Base-by-base conservation (phyloP, 1,140 invertebrate genomes). In the Listronotus oregonensis region DNA sequence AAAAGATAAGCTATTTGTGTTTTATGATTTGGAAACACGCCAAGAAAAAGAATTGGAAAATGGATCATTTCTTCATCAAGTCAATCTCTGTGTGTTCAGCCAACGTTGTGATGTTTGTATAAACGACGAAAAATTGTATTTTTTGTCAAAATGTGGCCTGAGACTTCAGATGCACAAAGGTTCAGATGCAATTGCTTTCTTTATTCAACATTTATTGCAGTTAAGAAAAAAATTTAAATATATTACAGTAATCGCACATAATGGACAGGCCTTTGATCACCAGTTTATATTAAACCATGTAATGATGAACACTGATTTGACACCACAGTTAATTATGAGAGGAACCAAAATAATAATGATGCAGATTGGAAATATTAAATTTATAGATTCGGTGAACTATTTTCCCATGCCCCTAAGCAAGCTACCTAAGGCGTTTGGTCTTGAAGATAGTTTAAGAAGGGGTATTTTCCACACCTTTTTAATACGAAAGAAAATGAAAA, bases 11-110 rank as follows among this genome's bases (percentile, higher is more conserved):
- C 43, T 68, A 11, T 68, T 64, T 39, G 50, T 68, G 7, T 64
- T 68, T 58, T 68, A 58, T 54, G 61, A 68, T 27, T 58, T 64
- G n/a, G 63, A 68, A 27, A 65, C 63, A 6, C 31, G 17, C 9
- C 67, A 65, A 21, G 67, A 68, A 11, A 68, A 46, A 27, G 17
- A 12, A 40, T 12, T 60, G 18, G 17, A 52, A 6, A 51, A 57
- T 43, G 54, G 54, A 14, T 17, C 12, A 11, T 52, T 42, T 32
- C 12, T 44, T 6, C 66, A 67, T 14, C 42, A 57, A 42, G 31
- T 52, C 40, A 67, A 67, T 67, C 18, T 67, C 12, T 68, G 55
- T 46, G 47, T 56, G 0, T 32, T 39, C 2, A 44, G 52, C 6
- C 62, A 55, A 47, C 6, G 37, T 34, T 68, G 67, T 56, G 37